Base-by-base conservation (phyloP, 2,797 vertebrate genomes). In the Sebastes miniatus region DNA sequence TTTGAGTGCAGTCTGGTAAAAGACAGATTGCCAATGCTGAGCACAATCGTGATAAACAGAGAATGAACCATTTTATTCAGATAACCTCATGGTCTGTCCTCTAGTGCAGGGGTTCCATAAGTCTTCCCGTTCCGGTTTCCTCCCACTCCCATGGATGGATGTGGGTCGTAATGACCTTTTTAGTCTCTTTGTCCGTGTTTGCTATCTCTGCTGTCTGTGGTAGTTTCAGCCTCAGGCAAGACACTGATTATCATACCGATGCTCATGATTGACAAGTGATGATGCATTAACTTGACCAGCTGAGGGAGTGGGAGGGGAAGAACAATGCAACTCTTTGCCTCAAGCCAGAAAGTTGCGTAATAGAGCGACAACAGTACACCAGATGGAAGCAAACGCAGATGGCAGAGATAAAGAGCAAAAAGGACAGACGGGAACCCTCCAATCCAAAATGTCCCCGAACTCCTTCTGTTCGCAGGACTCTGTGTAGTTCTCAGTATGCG, bases 341-440 rank as follows among this genome's bases (percentile, higher is more conserved):
- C 3, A 1, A 80, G 84, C 80, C 79, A 81, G 36, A 75, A 39
- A 39, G 61, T 81, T 89, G 50, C 63, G 58, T 81, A 81, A 81
- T 61, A 18, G 24, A 67, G 34, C 71, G 56, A 47, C 29, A 29
- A 24, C 32, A 68, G 16, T 20, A 52, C 56, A 47, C 36, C 83
- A 84, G 82, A 79, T 81, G 76, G 79, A 81, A 29, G 64, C 54
- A 57, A 62, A 63, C 79, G 22, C 24, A 68, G 61, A 78, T 72
- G 70, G 67, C 74, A 25, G 13, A 39, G 34, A 76, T 14, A 72
- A 63, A 57, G 18, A 61, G 32, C 29, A 69, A 31, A 80, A 54
- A 62, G n/a, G 76, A 68, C 54, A 22, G 50, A 63, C 34, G 54
- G 39, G 52, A 18, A 39, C 16, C 22, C 14, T 31, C 22, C 14